Evolutionary conservation across 1,140 invertebrate species (phyloP), one percentile per base, ranked within the genome.

Genomic region (Lamellibrachia luymesi): DNA sequence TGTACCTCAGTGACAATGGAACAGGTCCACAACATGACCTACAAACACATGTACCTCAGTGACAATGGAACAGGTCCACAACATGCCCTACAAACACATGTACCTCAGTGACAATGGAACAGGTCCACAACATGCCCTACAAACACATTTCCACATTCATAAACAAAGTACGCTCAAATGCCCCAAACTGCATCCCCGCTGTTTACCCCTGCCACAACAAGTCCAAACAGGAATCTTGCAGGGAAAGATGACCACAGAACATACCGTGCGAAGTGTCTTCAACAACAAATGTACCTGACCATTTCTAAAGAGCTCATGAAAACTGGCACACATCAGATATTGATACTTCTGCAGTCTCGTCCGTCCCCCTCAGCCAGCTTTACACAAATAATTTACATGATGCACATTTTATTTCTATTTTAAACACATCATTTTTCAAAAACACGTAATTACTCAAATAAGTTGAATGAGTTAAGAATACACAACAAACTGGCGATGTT

Each of bases 181-280:
- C 98, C 97, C 98, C 98, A 98, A 93, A 97, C 97, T 51, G 97
- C 96, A 90, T 97, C 97, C 51, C 94, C 90, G 5, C 94, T 93
- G 92, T 94, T 94, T 5, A 95, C 92, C 38, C 92, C 97, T 2
- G 97, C 97, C 93, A 98, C 96, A 89, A 98, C 97, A 0, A 98
- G 96, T 4, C 98, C 98, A 94, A 98, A 98, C 92, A 98, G 96
- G 95, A 98, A 98, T 22, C 98, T 98, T 96, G 93, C 25, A 95
- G 94, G n/a, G 17, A 94, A 92, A 93, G 13, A 49, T 0, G 64
- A 22, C 64, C 38, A 38, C 38, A 38, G 38, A 38, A 38, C 38
- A 38, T 38, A 80, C 25, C 25, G 64, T 50, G 64, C 2, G 49
- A 91, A 80, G 64, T 22, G 13, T 22, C 17, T 22, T 22, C 64